Evolutionary conservation across 2,888 invertebrate species (phyloP).

Genomic region (Philaethria dido): DNA sequence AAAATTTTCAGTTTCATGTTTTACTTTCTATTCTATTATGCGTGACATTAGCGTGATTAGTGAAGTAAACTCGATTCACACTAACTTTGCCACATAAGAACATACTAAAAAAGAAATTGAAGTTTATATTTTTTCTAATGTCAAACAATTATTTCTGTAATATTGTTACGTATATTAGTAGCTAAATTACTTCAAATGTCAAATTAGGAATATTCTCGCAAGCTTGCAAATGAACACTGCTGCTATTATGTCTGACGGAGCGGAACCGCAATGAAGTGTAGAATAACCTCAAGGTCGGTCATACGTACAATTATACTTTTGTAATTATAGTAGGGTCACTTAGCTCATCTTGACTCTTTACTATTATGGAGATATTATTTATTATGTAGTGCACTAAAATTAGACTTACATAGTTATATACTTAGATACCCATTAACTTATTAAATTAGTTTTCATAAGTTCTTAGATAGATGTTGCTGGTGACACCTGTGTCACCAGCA

Average conservation of each 20-base stretch:
- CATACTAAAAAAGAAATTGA: not conserved
- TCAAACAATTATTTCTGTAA: not conserved
- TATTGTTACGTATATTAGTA: not conserved
- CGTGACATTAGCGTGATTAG: constrained; percentile 17
- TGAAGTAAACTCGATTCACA: constrained; percentile 5
- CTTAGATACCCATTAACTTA: not conserved
- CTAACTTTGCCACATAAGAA: not conserved
- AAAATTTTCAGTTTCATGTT: constrained; percentile 7
- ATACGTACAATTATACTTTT: constrained; percentile 13
- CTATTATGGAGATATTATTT: not conserved
- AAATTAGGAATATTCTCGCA: constrained; percentile 18
- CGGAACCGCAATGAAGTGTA: constrained; percentile 70
- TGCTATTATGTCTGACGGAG: constrained; percentile 51
- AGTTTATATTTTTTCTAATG: not conserved
- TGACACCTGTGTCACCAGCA: too few species aligned
- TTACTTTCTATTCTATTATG: constrained; percentile 16
- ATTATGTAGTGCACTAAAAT: not conserved
- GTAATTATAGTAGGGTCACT: constrained; percentile 5
- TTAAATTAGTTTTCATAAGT: not conserved
- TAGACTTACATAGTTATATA: not conserved
- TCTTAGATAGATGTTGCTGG: not conserved
- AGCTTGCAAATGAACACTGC: constrained; percentile 1
- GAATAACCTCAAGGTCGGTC: constrained; percentile 70
- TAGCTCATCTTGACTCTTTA: not conserved
- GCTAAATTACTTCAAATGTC: constrained; percentile 8